These are phyloP conservation scores for Montipora capitata DNA, from an alignment of 92 coral and sea anemone species.

Conservation along the genomic window DNA sequence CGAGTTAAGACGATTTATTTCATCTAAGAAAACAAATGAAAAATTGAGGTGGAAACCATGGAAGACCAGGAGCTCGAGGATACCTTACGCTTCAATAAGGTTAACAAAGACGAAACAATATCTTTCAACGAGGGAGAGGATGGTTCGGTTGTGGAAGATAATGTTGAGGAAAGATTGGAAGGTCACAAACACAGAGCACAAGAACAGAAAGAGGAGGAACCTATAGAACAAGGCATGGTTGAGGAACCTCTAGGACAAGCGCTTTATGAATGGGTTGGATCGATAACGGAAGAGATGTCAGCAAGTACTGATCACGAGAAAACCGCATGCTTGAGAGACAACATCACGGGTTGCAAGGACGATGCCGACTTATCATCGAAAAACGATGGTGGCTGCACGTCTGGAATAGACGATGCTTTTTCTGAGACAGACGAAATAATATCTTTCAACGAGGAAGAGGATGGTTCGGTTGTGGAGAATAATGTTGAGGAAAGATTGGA, in stretches of 20 bases:
- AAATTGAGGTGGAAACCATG: background rate
- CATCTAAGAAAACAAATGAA: constrained; percentile 3
- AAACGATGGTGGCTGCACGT: background rate
- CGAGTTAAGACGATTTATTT: background rate
- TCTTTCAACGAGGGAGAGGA: background rate
- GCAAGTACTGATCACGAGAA: constrained; percentile 26
- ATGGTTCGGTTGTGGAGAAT: background rate
- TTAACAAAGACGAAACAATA: background rate
- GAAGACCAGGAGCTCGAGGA: background rate
- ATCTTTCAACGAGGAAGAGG: background rate
- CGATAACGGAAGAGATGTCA: background rate
- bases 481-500: background rate
- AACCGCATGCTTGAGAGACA: background rate
- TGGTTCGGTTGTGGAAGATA: background rate
- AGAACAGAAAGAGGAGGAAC: constrained; percentile 1
- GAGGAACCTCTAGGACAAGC: background rate
- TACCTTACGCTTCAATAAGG: background rate
- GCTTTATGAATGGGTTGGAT: background rate
- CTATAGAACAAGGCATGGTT: no score
- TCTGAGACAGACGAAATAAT: background rate
- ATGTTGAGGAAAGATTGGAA: background rate
- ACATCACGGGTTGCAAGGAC: background rate
- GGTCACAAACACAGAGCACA: background rate
- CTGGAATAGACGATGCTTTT: background rate
- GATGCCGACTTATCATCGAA: background rate